Evolutionary conservation across 2,797 vertebrate genomes (phyloP), one percentile per base, ranked within the genome.

Genomic region (Distichodus sexfasciatus): DNA sequence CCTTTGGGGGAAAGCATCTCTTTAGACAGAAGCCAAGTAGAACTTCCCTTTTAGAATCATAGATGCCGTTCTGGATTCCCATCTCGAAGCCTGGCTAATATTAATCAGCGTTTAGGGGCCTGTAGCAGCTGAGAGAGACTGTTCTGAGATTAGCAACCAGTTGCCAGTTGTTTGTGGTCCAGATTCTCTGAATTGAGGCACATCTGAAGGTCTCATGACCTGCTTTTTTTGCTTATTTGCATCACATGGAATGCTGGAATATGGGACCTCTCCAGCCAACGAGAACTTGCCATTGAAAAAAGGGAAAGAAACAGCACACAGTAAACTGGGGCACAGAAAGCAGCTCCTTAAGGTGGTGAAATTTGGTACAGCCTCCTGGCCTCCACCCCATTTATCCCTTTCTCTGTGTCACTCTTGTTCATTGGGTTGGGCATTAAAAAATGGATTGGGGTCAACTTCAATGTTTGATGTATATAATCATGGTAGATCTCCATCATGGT

Each of bases 311-410:
- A 77, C 15, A 14, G 21, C 19, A 31, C 68, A 72, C 81, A 87
- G 82, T 82, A 79, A 87, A 81, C 74, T 84, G 79, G 85, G 86
- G 60, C 79, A 36, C 63, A 40, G 66, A 61, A 50, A 66, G n/a
- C 61, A 64, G 61, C 57, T 79, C 68, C 62, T 58, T 71, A 60
- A 66, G 23, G 53, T 69, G 31, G 12, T 61, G n/a, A n/a, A n/a
- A n/a, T n/a, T n/a, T n/a, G 36, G 66, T 14, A 11, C 21, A 48
- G 55, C 50, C 28, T n/a, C n/a, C n/a, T n/a, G n/a, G 28, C 48
- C 54, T 21, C 3, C 9, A 28, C 19, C 35, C n/a, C 35, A 23
- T 12, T 62, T 29, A 17, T 46, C 17, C 8, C 17, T 26, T 31
- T 33, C 44, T 63, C 50, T 19, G n/a, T n/a, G n/a, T n/a, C n/a